These are phyloP conservation scores for Lingula anatina DNA, from an alignment of 2,888 invertebrate species.

Conservation along the genomic window DNA sequence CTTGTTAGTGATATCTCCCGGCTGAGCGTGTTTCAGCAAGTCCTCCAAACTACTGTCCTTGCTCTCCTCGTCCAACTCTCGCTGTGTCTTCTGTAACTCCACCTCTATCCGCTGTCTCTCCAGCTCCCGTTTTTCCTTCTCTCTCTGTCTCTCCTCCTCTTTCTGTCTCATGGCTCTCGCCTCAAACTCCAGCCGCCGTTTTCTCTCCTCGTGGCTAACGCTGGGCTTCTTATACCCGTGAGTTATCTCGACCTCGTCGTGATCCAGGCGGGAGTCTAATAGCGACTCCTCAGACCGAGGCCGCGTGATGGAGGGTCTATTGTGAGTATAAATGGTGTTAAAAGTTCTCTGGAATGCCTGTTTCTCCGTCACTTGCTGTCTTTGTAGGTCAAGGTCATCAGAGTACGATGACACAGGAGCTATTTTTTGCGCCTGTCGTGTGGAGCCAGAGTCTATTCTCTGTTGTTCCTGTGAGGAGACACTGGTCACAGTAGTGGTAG, in stretches of 20 bases:
- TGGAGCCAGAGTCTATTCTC: not conserved
- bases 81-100: conserved; percentile 31
- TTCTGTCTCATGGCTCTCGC: conserved; percentile 28
- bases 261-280: not conserved
- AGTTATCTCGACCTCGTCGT: conserved; percentile 35
- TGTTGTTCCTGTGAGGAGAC: too few relatives aligned
- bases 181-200: conserved; percentile 32
- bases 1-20: not conserved
- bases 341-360: too few relatives aligned
- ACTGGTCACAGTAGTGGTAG: too few relatives aligned
- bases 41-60: conserved; percentile 39
- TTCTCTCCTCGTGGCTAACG: conserved; percentile 21
- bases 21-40: conserved; percentile 12
- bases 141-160: conserved; percentile 29
- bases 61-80: conserved; percentile 36
- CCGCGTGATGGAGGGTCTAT: not conserved
- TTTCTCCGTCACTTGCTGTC: too few relatives aligned
- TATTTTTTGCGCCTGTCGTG: not conserved
- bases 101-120: conserved; percentile 35
- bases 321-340: not conserved
- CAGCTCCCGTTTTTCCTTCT: conserved; percentile 27
- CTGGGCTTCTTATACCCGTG: conserved; percentile 20
- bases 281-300: not conserved
- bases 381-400: too few relatives aligned
- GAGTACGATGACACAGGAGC: not conserved